Percentiles rank a stretch among this genome's conserved stretches.
Conservation (phyloP, 2,113 vertebrate species). For the Pelodiscus sinensis region DNA sequence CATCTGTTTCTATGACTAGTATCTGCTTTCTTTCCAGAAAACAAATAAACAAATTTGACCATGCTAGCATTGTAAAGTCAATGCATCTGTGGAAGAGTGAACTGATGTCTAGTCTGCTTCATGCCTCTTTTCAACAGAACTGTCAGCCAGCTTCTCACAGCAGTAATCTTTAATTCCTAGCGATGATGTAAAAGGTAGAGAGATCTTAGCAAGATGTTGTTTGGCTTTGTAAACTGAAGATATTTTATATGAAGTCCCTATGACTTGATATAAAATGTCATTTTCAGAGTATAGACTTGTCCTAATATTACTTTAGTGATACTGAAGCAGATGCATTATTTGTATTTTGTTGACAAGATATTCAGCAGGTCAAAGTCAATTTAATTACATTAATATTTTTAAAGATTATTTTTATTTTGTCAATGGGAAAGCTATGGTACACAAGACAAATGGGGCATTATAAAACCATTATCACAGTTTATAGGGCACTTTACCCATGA, state of each 20-base stretch:
- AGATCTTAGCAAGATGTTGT: not conserved
- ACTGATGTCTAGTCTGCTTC: not conserved
- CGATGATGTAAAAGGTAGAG: conserved; percentile 39
- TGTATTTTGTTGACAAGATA: conserved; percentile 69
- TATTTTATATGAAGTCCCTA: not conserved
- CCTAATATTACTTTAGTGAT: not conserved
- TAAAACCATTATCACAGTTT: conserved; percentile 38
- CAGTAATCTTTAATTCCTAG: conserved; percentile 60
- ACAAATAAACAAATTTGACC: not conserved
- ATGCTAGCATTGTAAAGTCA: not conserved
- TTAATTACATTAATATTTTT: conserved; percentile 53
- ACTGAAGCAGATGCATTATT: conserved; percentile 49
- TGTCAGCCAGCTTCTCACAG: conserved; percentile 62
- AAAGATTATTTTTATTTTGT: conserved; percentile 68
- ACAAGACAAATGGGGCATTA: conserved; percentile 43
- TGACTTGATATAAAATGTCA: conserved; percentile 30
- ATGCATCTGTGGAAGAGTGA: not conserved
- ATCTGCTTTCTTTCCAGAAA: not conserved
- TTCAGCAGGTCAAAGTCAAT: conserved; percentile 65
- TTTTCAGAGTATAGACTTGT: conserved; percentile 24
- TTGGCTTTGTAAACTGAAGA: not conserved
- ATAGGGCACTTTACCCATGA: conserved; percentile 37
- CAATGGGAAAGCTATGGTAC: conserved; percentile 51
- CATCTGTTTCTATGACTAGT: conserved; percentile 46
- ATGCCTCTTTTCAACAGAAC: not conserved